Percentiles rank a stretch among this genome's conserved stretches.
Conservation (phyloP, 64 coral and sea anemone species). For the Platygyra sinensis region DNA sequence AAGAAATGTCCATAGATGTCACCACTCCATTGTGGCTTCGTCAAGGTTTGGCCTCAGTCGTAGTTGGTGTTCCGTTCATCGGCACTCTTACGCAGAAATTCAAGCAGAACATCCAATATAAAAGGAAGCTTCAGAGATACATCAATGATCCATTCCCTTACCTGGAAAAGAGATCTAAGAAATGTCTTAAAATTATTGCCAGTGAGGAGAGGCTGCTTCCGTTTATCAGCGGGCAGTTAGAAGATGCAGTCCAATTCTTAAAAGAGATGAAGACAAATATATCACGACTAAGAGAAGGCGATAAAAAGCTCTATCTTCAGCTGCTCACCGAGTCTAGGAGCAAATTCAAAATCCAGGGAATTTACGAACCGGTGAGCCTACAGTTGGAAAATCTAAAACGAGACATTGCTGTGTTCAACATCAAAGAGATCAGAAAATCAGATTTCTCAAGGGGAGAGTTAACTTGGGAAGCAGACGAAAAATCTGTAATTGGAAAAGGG, state of each 20-base stretch:
- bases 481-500: neutral
- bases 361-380: neutral
- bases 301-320: neutral
- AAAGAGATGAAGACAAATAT: neutral
- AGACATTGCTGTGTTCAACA: neutral
- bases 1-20: constrained; percentile 6
- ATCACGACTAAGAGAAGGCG: constrained; percentile 12
- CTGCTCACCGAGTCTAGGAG: neutral
- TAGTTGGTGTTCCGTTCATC: constrained; percentile 4
- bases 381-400: neutral
- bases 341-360: neutral
- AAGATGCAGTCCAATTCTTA: neutral
- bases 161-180: neutral
- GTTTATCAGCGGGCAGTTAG: neutral
- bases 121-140: neutral
- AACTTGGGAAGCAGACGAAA: neutral
- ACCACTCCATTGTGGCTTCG: constrained; percentile 17
- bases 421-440: neutral
- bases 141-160: neutral
- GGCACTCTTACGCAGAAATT: neutral
- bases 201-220: neutral
- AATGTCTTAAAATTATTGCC: neutral
- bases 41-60: neutral
- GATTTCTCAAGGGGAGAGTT: neutral
- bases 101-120: constrained; percentile 1